phyloP scores from a whole-genome alignment of 2,113 vertebrate species.

The Calonectris borealis region DNA sequence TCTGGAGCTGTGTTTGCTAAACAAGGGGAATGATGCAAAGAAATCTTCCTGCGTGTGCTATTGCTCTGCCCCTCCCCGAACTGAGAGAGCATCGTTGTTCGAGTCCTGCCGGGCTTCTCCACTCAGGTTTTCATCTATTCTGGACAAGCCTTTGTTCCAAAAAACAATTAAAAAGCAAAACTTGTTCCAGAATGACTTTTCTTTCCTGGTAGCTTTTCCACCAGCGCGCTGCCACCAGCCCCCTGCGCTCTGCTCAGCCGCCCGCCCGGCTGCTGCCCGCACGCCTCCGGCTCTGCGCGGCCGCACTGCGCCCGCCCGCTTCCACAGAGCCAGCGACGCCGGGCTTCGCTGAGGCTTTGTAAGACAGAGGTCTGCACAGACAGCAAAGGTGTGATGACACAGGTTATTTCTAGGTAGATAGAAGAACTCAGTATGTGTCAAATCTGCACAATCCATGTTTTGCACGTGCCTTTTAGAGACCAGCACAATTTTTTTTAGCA shows the following conservation, averaged over 20 bases:
- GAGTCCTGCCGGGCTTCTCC: not conserved
- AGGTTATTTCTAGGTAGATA: not conserved
- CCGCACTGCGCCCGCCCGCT: rapidly evolving
- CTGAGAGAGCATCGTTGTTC: rapidly evolving
- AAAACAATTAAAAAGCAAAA: not conserved
- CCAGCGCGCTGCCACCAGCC: not conserved
- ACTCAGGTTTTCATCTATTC: not conserved
- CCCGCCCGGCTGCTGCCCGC: not conserved
- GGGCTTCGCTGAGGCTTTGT: not conserved
- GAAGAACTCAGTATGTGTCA: rapidly evolving
- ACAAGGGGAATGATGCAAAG: not conserved
- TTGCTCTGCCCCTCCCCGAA: not conserved
- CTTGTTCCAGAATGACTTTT: not conserved
- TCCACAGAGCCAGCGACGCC: not conserved
- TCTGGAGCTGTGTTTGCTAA: constrained; percentile 48
- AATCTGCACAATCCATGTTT: not conserved
- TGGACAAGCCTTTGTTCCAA: not conserved
- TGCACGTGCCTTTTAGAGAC: not conserved
- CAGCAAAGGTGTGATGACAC: not conserved
- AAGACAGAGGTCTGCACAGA: not conserved
- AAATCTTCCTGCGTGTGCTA: not conserved
- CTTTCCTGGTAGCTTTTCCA: not conserved
- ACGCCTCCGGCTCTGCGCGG: not conserved
- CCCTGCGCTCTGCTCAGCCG: no score
- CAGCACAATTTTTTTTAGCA: not conserved